Percentiles rank a stretch among this genome's conserved stretches.
phyloP scores from a whole-genome alignment of 1,140 invertebrate genomes.

The Neodiprion pinetum region DNA sequence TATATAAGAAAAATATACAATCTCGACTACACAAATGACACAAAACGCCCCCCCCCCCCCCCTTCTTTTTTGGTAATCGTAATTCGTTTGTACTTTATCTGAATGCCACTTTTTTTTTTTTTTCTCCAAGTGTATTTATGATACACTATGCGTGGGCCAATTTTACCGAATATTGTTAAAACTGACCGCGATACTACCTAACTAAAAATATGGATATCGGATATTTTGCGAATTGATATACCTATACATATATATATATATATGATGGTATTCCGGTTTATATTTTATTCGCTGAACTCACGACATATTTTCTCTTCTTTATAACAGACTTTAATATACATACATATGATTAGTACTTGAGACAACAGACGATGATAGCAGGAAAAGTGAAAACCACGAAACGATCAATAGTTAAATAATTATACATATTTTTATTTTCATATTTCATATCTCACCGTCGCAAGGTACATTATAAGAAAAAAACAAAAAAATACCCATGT shows the following conservation, averaged over 20 bases:
- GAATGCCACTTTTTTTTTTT: constrained; percentile 58
- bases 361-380: too few species aligned
- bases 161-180: constrained; percentile 31
- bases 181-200: background rate
- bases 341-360: too few species aligned
- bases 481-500: too few species aligned
- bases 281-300: background rate
- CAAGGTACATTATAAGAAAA: too few species aligned
- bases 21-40: constrained; percentile 60
- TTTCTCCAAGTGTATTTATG: constrained; percentile 36
- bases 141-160: constrained; percentile 52
- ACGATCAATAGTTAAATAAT: too few species aligned
- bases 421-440: too few species aligned
- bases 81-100: constrained; percentile 59
- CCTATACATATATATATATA: background rate
- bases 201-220: constrained; percentile 1
- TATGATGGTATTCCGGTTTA: background rate
- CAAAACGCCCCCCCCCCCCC: constrained; percentile 11
- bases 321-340: too few species aligned
- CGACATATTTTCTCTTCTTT: background rate
- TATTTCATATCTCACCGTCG: too few species aligned
- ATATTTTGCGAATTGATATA: background rate
- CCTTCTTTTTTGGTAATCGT: constrained; percentile 43
- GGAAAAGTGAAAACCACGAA: too few species aligned
- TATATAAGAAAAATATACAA: constrained; percentile 65